Evolutionary conservation across 2,888 invertebrate species (phyloP), one percentile per base, ranked within the genome.

Genomic region (Archips crataeganus): DNA sequence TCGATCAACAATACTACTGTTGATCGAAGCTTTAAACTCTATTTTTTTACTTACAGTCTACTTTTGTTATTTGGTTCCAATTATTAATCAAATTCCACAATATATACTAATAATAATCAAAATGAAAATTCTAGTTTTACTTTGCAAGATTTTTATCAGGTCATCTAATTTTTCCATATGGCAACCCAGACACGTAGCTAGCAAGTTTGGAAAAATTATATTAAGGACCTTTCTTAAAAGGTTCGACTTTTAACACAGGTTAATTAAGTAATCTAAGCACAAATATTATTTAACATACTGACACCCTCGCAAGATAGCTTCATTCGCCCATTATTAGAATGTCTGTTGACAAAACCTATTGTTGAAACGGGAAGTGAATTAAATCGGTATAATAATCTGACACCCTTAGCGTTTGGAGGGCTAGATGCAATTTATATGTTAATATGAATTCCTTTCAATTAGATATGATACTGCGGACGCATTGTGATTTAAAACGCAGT

Each of bases 361-460:
- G 62, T 72, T 10, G 10, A 9, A 39, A 59, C 15, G 64, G 60
- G 66, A 60, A 66, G 66, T 72, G 67, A 72, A 72, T 72, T 72
- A 72, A 72, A 72, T 72, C 72, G 62, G 67, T 34, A 54, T 15
- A 42, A 62, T 60, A 23, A 60, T 36, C 61, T 36, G 51, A 66
- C 51, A 59, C 67, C 49, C 62, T 23, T 23, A 42, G 36, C 71
- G 15, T 57, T 57, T 47, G 47, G 79, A 81, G 85, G 86, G 84
- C 81, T 79, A 83, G 77, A 80, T 85, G 89, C 91, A 91, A 92
- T 92, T 86, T 91, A 90, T 88, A 92, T 91, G 91, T 89, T 89
- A 92, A 92, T 92, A 84, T 86, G 79, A 82, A 82, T 88, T 86
- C 86, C 84, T 83, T 86, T 82, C 87, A 90, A 90, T 90, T 90